These are phyloP conservation scores for Cydia amplana DNA, from an alignment of 1,140 invertebrate species.

Conservation along the genomic window DNA sequence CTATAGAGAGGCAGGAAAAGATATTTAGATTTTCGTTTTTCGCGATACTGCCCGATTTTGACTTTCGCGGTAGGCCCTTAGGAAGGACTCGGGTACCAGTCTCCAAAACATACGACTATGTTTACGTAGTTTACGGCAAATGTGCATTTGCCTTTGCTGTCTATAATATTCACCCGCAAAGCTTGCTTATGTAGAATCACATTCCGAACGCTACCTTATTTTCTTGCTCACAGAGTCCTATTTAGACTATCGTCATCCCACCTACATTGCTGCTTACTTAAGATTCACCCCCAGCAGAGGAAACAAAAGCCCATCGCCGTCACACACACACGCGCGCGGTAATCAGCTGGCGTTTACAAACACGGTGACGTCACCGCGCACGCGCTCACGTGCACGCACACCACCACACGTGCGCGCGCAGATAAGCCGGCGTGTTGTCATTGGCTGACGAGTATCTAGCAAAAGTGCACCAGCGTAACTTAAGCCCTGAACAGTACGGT, in stretches of 20 bases:
- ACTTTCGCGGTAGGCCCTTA: no score
- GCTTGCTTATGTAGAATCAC: no score
- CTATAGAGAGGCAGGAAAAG: no score
- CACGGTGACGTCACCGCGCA: slow-evolving; percentile 6
- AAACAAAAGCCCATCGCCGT: not conserved
- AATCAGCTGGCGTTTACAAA: slow-evolving; percentile 16
- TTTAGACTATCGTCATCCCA: not conserved
- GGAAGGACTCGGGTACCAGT: no score
- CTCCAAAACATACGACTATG: no score
- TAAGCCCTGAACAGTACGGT: no score
- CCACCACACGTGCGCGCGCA: slow-evolving; percentile 1
- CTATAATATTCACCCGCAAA: no score
- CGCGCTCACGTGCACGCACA: not conserved
- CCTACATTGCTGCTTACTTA: not conserved
- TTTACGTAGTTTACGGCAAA: no score
- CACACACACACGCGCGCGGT: not conserved
- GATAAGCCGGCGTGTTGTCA: not conserved
- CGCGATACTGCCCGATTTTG: no score
- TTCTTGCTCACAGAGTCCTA: not conserved
- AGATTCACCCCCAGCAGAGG: not conserved
- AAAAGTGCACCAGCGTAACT: no score
- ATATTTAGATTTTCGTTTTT: no score
- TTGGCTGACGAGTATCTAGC: not conserved
- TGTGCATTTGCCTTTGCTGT: no score
- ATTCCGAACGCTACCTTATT: not conserved